Evolutionary conservation across 2,888 invertebrate genomes (phyloP), one percentile per base, ranked within the genome.

Genomic region (Endomychus coccineus): DNA sequence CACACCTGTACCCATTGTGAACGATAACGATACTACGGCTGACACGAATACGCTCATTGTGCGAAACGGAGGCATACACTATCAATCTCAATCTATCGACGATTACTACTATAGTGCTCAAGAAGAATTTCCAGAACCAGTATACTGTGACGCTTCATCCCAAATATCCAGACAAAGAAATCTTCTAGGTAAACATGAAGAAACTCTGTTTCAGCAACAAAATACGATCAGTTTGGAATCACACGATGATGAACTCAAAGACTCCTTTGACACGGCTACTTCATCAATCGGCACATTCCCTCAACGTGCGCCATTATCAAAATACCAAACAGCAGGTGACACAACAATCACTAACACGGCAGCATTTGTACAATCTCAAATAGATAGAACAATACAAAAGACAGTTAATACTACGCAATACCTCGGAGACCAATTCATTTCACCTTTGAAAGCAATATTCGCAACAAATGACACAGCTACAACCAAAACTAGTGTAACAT

Each of bases 141-240:
- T 24, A n/a, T 35, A 25, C 24, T 35, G 11, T 16, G 39, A 39
- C 4, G 5, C 17, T n/a, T 10, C 16, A 2, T 15, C 29, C 2
- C 25, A 28, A 23, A 54, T 51, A 3, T 43, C 51, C 2, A 32
- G 55, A 7, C 56, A 60, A 16, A 55, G 58, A 16, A 62, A 58
- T 40, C 59, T 59, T 14, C 46, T 63, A 13, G 55, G 52, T 9
- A 48, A 50, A 24, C 59, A 62, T 14, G 62, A 61, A 12, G 50
- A 54, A 14, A 66, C 59, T 42, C 63, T 65, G 2, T 48, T 66
- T 12, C 50, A 61, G 3, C 66, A 66, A 37, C 71, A 71, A 44
- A 69, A 70, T 47, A 70, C 69, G 1, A 73, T 73, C 47, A 73
- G 73, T 15, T 53, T 73, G 36, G 74, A 74, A 51, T 71, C 72